These are phyloP conservation scores for Diabrotica undecimpunctata DNA, from an alignment of 1,140 invertebrate genomes.

Conservation along the genomic window DNA sequence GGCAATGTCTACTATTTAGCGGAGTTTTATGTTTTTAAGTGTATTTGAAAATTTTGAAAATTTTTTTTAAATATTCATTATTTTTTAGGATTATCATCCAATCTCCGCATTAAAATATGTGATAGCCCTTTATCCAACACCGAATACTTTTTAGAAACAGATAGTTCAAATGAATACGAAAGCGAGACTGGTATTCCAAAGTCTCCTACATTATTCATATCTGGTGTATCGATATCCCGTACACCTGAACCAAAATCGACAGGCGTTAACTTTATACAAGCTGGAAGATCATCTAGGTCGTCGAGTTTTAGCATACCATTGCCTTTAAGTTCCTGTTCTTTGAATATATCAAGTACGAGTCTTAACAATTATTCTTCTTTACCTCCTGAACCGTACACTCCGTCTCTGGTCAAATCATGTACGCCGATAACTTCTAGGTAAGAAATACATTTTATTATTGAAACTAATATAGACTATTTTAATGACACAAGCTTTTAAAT, in stretches of 20 bases:
- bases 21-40: no score
- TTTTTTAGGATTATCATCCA: constrained; percentile 26
- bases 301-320: constrained; percentile 51
- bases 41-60: no score
- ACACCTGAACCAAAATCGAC: constrained; percentile 54
- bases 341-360: constrained; percentile 45
- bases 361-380: constrained; percentile 37
- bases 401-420: constrained; percentile 42
- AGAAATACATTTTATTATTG: background rate
- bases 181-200: constrained; percentile 58
- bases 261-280: constrained; percentile 40
- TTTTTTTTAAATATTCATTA: no score
- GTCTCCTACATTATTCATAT: constrained; percentile 58
- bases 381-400: constrained; percentile 45
- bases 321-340: constrained; percentile 44
- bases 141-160: constrained; percentile 47
- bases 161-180: constrained; percentile 56
- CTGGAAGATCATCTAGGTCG: constrained; percentile 49
- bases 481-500: no score
- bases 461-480: no score
- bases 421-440: constrained; percentile 40
- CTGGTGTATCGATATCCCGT: constrained; percentile 58
- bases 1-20: no score
- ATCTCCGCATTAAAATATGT: constrained; percentile 46
- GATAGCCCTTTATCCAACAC: constrained; percentile 29